phyloP scores from a whole-genome alignment of 2,113 vertebrate species.

The Pelobates fuscus region DNA sequence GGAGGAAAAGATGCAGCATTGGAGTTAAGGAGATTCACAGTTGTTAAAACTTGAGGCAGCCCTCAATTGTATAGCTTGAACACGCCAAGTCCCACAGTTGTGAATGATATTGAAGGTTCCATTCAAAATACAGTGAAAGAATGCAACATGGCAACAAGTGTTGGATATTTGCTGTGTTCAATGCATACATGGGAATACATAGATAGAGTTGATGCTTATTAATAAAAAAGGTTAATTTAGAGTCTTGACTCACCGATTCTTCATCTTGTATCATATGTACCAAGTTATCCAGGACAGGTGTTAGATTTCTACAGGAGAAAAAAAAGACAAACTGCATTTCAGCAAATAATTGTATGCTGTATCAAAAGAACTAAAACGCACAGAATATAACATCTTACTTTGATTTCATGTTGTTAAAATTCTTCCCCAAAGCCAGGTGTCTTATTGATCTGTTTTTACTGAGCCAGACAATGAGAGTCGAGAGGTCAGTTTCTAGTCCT shows the following conservation, averaged over 20 bases:
- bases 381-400: conserved; percentile 79
- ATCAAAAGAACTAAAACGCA: conserved; percentile 42
- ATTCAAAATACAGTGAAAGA: too few relatives aligned
- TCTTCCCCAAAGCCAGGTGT: conserved; percentile 92
- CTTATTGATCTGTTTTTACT: conserved; percentile 95
- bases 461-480: conserved; percentile 92
- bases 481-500: conserved; percentile 93
- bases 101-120: too few relatives aligned
- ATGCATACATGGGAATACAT: too few relatives aligned
- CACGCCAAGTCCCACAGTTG: too few relatives aligned
- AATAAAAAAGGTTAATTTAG: too few relatives aligned
- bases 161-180: too few relatives aligned
- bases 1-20: too few relatives aligned
- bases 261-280: conserved; percentile 98
- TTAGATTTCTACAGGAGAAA: conserved; percentile 82
- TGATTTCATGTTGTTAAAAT: conserved; percentile 98
- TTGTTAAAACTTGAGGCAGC: too few relatives aligned
- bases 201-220: too few relatives aligned
- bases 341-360: background rate
- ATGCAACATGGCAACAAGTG: too few relatives aligned
- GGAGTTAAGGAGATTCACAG: too few relatives aligned
- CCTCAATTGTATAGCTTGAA: too few relatives aligned
- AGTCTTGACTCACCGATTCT: conserved; percentile 85
- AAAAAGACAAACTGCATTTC: conserved; percentile 58
- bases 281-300: conserved; percentile 91